Evolutionary conservation across 2,888 invertebrate species (phyloP).

Genomic region (Chymomyza caudatula): DNA sequence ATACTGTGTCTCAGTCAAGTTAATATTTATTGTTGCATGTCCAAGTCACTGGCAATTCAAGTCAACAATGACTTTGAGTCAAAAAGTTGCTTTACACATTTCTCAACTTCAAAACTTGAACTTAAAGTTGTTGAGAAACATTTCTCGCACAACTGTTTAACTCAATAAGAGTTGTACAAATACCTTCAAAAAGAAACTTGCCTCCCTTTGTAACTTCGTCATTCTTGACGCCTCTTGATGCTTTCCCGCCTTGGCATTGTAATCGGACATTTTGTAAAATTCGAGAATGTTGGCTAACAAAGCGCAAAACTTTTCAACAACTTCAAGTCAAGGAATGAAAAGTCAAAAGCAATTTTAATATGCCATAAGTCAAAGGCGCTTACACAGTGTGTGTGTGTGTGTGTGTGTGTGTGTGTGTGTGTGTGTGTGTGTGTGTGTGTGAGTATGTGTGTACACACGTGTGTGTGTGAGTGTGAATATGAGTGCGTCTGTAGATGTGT

Average conservation of each 20-base stretch:
- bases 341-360: slow-evolving; percentile 55
- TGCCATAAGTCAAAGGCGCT: slow-evolving; percentile 55
- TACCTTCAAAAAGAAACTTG: slow-evolving; percentile 61
- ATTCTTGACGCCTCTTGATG: slow-evolving; percentile 1
- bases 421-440: no score
- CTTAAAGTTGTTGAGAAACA: slow-evolving; percentile 17
- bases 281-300: slow-evolving; percentile 22
- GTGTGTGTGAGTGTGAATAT: neutral
- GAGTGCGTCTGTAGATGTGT: neutral
- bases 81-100: slow-evolving; percentile 9
- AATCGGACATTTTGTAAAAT: slow-evolving; percentile 46
- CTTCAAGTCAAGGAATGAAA: neutral
- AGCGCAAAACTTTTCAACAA: slow-evolving; percentile 32
- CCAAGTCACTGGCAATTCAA: neutral
- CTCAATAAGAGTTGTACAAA: slow-evolving; percentile 66
- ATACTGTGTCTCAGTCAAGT: neutral
- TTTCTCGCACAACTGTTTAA: slow-evolving; percentile 57
- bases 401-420: no score
- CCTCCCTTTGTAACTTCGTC: neutral
- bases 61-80: neutral
- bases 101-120: slow-evolving; percentile 23
- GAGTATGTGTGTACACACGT: neutral
- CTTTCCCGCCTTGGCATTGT: slow-evolving; percentile 39
- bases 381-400: neutral
- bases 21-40: neutral